phyloP scores from a whole-genome alignment of 2,797 vertebrate genomes.

The Thunnus albacares region DNA sequence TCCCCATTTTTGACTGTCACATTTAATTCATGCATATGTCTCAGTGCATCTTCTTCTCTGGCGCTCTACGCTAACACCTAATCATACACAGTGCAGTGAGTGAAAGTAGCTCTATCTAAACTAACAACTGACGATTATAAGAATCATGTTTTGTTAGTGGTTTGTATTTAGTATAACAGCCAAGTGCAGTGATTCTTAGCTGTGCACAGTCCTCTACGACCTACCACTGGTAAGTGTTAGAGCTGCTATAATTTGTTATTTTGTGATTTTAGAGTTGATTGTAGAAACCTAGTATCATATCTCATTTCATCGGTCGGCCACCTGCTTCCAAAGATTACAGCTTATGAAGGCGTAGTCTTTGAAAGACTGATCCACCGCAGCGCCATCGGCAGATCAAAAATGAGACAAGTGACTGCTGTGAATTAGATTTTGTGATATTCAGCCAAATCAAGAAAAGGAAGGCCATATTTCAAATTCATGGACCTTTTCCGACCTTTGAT shows the following conservation, averaged over 20 bases:
- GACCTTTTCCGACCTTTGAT: neutral
- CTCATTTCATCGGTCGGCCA: constrained; percentile 35
- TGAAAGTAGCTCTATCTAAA: neutral
- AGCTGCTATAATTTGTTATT: constrained; percentile 19
- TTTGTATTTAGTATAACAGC: neutral
- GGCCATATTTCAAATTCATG: neutral
- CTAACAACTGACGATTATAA: too few relatives aligned
- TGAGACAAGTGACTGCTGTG: too few relatives aligned
- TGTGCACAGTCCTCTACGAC: neutral
- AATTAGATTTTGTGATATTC: constrained; percentile 3
- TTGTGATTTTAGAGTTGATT: constrained; percentile 8
- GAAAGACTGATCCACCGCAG: neutral
- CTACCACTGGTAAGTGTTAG: neutral
- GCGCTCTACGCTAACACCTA: too few relatives aligned
- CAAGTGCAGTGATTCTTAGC: neutral
- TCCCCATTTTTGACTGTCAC: neutral
- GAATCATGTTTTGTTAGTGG: neutral
- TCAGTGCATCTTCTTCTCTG: too few relatives aligned
- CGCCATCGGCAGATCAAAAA: neutral
- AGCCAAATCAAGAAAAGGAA: neutral
- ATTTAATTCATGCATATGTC: neutral
- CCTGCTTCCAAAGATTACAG: constrained; percentile 33
- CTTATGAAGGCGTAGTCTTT: neutral
- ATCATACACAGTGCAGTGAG: too few relatives aligned
- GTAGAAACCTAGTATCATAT: neutral